These are phyloP conservation scores for Xyrichtys novacula DNA, from an alignment of 2,797 vertebrate genomes.

Conservation along the genomic window DNA sequence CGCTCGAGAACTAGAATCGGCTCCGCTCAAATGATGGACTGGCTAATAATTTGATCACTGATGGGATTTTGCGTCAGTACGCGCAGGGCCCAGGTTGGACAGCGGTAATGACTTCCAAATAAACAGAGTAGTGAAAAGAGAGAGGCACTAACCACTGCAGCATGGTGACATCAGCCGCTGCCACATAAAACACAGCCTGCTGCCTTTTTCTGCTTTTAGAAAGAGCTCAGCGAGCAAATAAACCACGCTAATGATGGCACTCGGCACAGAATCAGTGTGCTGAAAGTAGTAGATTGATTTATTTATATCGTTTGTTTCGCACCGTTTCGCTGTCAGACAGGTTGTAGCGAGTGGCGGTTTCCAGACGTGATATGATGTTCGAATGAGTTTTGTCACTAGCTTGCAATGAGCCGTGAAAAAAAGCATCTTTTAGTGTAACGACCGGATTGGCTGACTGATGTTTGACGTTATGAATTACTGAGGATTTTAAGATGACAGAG, in stretches of 20 bases:
- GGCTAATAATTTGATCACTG: slow-evolving; percentile 58
- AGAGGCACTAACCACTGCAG: slow-evolving; percentile 53
- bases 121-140: slow-evolving; percentile 59
- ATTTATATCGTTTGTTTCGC: slow-evolving; percentile 67
- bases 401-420: slow-evolving; percentile 58
- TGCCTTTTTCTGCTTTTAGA: slow-evolving; percentile 60
- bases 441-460: slow-evolving; percentile 50
- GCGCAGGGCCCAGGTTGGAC: slow-evolving; percentile 19
- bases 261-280: slow-evolving; percentile 47
- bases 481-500: slow-evolving; percentile 30
- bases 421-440: slow-evolving; percentile 46
- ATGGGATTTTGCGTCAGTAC: slow-evolving; percentile 47
- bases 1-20: slow-evolving; percentile 3
- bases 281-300: slow-evolving; percentile 68
- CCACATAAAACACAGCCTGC: slow-evolving; percentile 29
- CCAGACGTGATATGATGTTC: slow-evolving; percentile 57
- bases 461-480: slow-evolving; percentile 53
- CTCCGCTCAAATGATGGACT: slow-evolving; percentile 23
- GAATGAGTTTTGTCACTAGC: slow-evolving; percentile 54
- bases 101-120: slow-evolving; percentile 73
- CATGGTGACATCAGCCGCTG: slow-evolving; percentile 62
- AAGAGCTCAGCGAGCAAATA: slow-evolving; percentile 72
- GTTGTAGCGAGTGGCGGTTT: slow-evolving; percentile 60
- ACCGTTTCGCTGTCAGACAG: slow-evolving; percentile 52
- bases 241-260: slow-evolving; percentile 75